Base-by-base conservation (phyloP, 2,113 vertebrate species). In the Hypocryptadius cinnamomeus region DNA sequence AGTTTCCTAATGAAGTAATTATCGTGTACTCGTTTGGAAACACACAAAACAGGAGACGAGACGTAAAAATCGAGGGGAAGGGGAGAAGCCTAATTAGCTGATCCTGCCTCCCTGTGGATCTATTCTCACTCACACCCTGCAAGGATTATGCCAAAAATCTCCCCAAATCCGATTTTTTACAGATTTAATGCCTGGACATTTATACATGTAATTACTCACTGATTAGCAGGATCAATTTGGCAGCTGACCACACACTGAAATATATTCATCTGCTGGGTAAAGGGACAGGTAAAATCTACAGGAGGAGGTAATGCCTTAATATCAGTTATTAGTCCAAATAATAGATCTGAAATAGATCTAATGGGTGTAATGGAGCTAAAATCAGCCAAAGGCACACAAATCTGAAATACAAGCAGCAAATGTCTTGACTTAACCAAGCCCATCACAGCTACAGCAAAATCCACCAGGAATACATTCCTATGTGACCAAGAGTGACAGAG, bases 1-100 rank as follows among this genome's bases (percentile, higher is more conserved):
- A 92, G 86, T 95, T 96, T 94, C 89, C 92, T 95, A 94, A 94
- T 96, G 94, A 92, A 96, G 94, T 94, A 95, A 93, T 94, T 94
- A 90, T 68, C 28, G 8, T n/a, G 79, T 77, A 23, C 51, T 65
- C 9, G 1, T 92, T 86, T 57, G 83, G 95, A 74, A 91, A 77
- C 16, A 15, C 1, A 68, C 63, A 65, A 60, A 79, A 51, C 11
- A 73, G 59, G 71, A 94, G 45, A 50, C 15, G 33, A 65, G 76
- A 88, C 11, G 8, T 24, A 70, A 50, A 71, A 88, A 71, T 53
- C 28, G 16, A 44, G 68, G 14, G 31, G 28, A 22, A 7, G 39
- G 35, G 44, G n/a, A 73, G 47, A 70, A 70, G 11, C 11, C 28
- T 37, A 23, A 88, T 89, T 69, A 79, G 73, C 86, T 85, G 59